These are phyloP conservation scores for Bos javanicus DNA, from an alignment of 2,113 vertebrate genomes.

Conservation along the genomic window DNA sequence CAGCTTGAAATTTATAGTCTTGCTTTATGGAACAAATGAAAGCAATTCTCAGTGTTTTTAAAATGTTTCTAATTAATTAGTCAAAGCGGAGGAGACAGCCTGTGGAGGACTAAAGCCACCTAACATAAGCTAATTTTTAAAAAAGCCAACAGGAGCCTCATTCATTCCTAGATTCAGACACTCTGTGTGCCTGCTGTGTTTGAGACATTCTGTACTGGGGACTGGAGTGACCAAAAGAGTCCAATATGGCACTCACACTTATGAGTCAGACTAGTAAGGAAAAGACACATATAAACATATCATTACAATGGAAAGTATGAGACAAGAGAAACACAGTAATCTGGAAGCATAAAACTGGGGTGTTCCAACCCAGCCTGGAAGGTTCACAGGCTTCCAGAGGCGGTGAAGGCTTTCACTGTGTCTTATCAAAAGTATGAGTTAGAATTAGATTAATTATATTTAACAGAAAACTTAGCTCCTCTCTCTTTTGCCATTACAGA, in stretches of 20 bases:
- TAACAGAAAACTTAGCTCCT: neutral
- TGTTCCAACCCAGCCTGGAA: neutral
- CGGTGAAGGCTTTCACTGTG: neutral
- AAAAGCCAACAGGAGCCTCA: neutral
- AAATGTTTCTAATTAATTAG: neutral
- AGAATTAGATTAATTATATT: neutral
- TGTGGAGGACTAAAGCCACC: neutral
- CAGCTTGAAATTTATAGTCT: neutral
- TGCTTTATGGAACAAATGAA: neutral
- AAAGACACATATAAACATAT: neutral
- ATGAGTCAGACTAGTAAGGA: neutral
- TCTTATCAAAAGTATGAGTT: neutral
- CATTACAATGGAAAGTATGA: neutral
- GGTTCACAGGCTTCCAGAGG: neutral
- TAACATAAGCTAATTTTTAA: neutral
- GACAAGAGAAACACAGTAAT: neutral
- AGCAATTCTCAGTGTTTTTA: neutral
- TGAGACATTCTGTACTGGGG: neutral
- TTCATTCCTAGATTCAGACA: neutral
- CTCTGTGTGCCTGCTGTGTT: neutral
- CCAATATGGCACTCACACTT: neutral
- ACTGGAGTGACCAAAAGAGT: neutral
- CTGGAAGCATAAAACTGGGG: neutral
- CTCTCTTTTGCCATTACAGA: neutral
- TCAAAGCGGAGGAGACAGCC: neutral